Evolutionary conservation across 2,888 invertebrate genomes (phyloP), one percentile per base, ranked within the genome.

Genomic region (Brenthis daphne): DNA sequence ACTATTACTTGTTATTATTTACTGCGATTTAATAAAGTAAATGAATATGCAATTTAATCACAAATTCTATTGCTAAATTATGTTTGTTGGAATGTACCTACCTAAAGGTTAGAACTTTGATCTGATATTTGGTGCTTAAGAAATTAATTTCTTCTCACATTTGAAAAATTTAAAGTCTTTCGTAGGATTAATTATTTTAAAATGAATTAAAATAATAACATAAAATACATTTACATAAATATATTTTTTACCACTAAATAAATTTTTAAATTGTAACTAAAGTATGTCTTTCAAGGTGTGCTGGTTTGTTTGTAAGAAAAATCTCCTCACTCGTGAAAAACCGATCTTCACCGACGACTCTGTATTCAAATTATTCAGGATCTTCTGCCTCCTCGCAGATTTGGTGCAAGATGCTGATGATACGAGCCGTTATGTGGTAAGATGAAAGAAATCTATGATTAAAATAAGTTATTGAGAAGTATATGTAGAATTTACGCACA

Each of bases 371-470:
- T 91, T 97, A 67, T 97, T 96, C 84, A 89, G 96, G 74, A 95
- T 97, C 77, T 97, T 96, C 85, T 97, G 97, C 79, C 93, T 97
- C 13, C 91, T 97, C 6, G 96, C 95, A 0, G 97, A 97, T 80
- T 88, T 96, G 70, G 94, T 94, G n/a, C 92, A 94, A 24, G 95
- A 95, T 65, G 89, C 90, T 6, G 92, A 94, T 29, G 89, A 92
- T 33, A 82, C 86, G 56, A 87, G 88, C 56, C 87, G 88, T 69
- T 93, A 93, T 77, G 87, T 94, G 85, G 94, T 94, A 81, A 83
- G 83, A 73, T 6, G 12, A 24, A 29, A 29, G 29, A 29, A 29
- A 29, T 29, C 29, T 29, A 29, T 4, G 5, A 29, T 29, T 29
- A 29, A 29, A 29, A 29, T 29, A 29, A 29, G 29, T 29, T 29